These are phyloP conservation scores for Phenacoccus solenopsis DNA, from an alignment of 1,140 invertebrate species.

Conservation along the genomic window DNA sequence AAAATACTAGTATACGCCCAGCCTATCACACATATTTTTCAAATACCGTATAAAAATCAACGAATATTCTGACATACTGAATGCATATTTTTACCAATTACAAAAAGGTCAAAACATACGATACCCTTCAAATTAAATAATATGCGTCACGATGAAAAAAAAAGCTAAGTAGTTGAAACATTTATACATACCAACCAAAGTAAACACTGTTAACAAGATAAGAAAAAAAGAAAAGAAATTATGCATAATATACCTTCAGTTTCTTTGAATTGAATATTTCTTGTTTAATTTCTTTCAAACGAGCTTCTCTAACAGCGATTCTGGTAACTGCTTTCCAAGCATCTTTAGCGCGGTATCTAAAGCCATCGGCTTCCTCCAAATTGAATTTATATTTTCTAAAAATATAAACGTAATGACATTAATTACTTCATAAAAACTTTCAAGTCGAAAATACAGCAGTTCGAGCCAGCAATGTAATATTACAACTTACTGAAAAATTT, in stretches of 20 bases:
- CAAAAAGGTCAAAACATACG: no score
- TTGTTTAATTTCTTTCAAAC: constrained; percentile 89
- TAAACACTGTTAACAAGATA: no score
- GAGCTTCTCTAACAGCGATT: constrained; percentile 80
- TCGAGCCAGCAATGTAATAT: no score
- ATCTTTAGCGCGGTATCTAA: constrained; percentile 85
- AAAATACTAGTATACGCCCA: no score
- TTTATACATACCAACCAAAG: no score
- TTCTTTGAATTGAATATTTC: constrained; percentile 90
- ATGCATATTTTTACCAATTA: no score
- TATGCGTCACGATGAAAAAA: neutral
- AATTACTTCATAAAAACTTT: no score
- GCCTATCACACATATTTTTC: no score
- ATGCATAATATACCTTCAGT: constrained; percentile 73
- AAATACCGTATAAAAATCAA: no score
- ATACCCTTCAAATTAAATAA: neutral
- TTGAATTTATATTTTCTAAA: constrained; percentile 84
- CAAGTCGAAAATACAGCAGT: no score
- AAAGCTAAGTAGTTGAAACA: no score
- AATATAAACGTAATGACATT: constrained; percentile 26
- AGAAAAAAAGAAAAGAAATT: neutral
- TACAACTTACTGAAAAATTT: constrained; percentile 38
- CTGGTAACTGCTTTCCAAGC: constrained; percentile 86
- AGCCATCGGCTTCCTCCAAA: constrained; percentile 89
- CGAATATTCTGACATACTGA: no score